These are phyloP conservation scores for Corbicula japonica DNA, from an alignment of 2,888 invertebrate species.

Conservation along the genomic window DNA sequence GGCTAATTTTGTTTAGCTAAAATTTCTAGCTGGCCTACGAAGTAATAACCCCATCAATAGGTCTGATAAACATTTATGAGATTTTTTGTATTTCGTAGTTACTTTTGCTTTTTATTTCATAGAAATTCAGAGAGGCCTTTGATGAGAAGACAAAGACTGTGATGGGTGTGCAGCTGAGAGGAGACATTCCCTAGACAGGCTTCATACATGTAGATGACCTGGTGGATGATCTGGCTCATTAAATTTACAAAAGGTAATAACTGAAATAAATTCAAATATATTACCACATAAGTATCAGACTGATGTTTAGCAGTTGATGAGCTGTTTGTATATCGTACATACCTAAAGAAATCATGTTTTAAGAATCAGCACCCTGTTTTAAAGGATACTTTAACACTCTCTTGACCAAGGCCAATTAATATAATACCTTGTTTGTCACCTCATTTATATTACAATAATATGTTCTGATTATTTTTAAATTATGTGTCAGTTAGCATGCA, in stretches of 20 bases:
- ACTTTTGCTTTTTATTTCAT: not conserved
- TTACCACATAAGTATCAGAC: not conserved
- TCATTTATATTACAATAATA: not conserved
- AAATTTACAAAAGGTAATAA: slow-evolving; percentile 4
- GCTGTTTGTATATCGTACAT: not conserved
- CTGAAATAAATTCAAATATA: not conserved
- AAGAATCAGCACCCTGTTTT: not conserved
- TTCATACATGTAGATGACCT: not conserved
- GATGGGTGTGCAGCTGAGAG: not conserved
- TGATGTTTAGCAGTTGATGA: not conserved
- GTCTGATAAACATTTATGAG: not conserved
- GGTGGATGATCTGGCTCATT: slow-evolving; percentile 4
- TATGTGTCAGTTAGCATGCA: not conserved
- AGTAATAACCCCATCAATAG: not conserved
- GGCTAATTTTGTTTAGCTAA: too few species aligned
- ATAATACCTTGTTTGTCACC: not conserved
- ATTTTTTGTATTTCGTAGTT: not conserved
- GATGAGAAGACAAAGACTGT: not conserved
- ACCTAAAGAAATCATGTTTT: not conserved
- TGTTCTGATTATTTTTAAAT: not conserved
- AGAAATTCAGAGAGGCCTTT: not conserved
- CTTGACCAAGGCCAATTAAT: too few species aligned
- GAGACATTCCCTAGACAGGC: not conserved
- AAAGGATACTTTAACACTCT: too few species aligned
- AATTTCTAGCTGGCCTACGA: not conserved